Conservation (phyloP, 2,113 vertebrate species). For the Leptosomus discolor region DNA sequence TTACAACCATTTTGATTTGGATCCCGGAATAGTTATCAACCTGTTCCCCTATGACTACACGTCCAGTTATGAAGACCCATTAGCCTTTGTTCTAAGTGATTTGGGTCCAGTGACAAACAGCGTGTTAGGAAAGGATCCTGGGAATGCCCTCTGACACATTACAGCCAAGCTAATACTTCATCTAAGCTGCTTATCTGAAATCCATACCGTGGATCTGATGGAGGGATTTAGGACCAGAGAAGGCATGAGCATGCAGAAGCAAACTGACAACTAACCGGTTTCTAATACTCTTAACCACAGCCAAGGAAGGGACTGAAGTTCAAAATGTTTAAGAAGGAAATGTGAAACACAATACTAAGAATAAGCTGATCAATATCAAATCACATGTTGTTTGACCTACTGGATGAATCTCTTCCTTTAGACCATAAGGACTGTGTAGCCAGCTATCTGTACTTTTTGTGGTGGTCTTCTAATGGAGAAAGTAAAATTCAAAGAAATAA, state of each 20-base stretch:
- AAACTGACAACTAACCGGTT: neutral
- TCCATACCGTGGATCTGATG: neutral
- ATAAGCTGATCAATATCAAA: neutral
- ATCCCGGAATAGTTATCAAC: neutral
- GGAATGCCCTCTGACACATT: neutral
- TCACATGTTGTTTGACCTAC: neutral
- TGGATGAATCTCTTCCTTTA: neutral
- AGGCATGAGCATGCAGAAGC: neutral
- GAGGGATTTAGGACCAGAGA: neutral
- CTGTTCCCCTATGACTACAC: neutral
- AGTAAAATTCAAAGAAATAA: neutral
- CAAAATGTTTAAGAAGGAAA: neutral
- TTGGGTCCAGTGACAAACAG: neutral
- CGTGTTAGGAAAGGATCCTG: neutral
- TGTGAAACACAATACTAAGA: neutral
- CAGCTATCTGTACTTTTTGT: neutral
- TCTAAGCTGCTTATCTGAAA: slow-evolving; percentile 13
- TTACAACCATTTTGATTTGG: neutral
- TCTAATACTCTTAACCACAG: neutral
- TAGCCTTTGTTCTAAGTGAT: neutral
- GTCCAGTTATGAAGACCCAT: neutral
- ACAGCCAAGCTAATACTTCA: neutral
- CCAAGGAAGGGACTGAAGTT: neutral
- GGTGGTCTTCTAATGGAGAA: neutral
- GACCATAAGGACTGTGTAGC: neutral